Evolutionary conservation across 2,113 vertebrate genomes (phyloP), one percentile per base, ranked within the genome.

Genomic region (human (Homo sapiens)): DNA sequence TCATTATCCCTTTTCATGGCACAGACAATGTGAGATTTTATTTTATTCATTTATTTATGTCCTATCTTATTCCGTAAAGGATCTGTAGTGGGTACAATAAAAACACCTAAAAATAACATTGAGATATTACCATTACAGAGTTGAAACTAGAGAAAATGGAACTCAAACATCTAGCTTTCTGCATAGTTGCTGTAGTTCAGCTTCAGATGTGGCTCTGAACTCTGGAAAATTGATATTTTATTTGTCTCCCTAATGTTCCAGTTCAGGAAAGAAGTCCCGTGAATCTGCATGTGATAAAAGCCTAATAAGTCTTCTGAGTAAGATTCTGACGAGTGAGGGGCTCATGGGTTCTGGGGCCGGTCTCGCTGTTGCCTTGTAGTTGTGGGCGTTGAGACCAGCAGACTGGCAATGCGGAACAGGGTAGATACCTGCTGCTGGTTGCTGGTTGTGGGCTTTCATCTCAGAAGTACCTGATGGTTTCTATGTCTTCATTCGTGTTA

Each of bases 41-140:
- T 88, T 83, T 48, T 96, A 73, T 52, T 43, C 72, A 82, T 59
- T 73, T 79, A 59, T 73, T 76, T 92, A 64, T 97, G 18, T 40
- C 64, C 22, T 93, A 10, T 30, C 14, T 96, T 92, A 87, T 52
- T 96, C 50, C 55, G 83, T 40, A 81, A 81, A 87, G 40, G 50
- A 88, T 94, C 87, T 93, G 59, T 94, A 89, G 40, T 93, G 43
- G 40, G 50, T 81, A 45, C 50, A 97, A 57, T 92, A 59, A 81
- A 95, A 86, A 14, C 20, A 85, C 22, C 23, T 88, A 82, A 83
- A 93, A 93, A 64, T 84, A 86, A 52, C 50, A 50, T 23, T 81
- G 61, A 89, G 88, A 75, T 52, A 70, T 22, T 89, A 79, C 40
- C 20, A 13, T 48, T 83, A 43, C 11, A 68, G 92, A 38, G 59